Evolutionary conservation across 2,888 invertebrate species (phyloP).

Genomic region (Rosalia funebris): DNA sequence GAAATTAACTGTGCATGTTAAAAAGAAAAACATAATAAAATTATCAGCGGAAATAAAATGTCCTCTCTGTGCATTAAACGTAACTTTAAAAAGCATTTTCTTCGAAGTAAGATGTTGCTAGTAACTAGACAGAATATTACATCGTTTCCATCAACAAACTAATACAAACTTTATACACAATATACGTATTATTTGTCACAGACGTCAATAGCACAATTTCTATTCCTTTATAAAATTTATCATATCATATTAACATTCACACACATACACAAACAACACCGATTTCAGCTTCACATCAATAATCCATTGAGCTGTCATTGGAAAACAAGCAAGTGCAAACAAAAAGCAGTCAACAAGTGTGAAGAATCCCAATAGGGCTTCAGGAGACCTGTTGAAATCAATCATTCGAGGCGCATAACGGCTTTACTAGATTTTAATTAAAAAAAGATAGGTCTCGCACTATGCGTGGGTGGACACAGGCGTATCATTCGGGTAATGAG

Average conservation of each 20-base stretch:
- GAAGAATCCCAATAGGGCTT: conserved; percentile 23
- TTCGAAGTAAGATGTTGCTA: too few relatives aligned
- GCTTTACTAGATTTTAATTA: conserved; percentile 16
- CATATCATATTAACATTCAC: conserved; percentile 16
- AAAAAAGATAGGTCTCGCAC: conserved; percentile 6
- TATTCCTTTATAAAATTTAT: conserved; percentile 9
- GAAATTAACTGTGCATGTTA: too few relatives aligned
- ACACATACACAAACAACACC: conserved; percentile 22
- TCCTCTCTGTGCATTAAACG: too few relatives aligned
- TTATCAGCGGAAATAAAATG: too few relatives aligned
- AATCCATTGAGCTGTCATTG: conserved; percentile 32
- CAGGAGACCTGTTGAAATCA: conserved; percentile 25
- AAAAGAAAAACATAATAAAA: too few relatives aligned
- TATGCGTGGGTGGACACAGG: background rate
- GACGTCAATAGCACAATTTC: background rate
- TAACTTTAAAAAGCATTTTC: too few relatives aligned
- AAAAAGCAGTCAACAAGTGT: conserved; percentile 31
- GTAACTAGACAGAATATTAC: too few relatives aligned
- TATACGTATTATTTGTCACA: background rate
- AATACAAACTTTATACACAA: too few relatives aligned
- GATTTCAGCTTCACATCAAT: conserved; percentile 28
- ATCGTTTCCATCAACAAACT: too few relatives aligned
- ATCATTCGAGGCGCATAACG: conserved; percentile 19
- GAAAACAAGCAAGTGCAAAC: conserved; percentile 19
- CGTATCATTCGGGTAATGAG: conserved; percentile 4